Percentiles rank a stretch among this genome's conserved stretches.
These are phyloP conservation scores for Ascaphus truei DNA, from an alignment of 2,113 vertebrate genomes.

Conservation along the genomic window DNA sequence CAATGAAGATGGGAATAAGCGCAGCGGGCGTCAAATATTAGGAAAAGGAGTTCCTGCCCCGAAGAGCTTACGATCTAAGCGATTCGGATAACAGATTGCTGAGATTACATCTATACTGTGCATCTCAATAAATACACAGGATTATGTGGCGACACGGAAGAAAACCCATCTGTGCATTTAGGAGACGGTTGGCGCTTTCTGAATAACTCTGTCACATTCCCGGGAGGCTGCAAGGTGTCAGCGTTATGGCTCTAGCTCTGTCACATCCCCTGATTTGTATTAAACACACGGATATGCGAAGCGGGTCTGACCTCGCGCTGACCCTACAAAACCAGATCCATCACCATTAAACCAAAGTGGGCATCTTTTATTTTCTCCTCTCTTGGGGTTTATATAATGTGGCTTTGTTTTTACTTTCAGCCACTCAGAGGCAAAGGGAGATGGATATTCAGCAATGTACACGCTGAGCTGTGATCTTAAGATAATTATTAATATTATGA, in stretches of 20 bases:
- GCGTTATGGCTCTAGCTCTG: not conserved
- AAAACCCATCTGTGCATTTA: constrained; percentile 28
- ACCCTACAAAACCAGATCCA: constrained; percentile 3
- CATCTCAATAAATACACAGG: constrained; percentile 20
- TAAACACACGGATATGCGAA: not conserved
- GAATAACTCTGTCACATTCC: not conserved
- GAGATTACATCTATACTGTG: not conserved
- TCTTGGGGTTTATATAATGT: not conserved
- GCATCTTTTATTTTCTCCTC: not conserved
- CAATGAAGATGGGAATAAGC: too few species aligned
- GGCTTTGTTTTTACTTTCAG: not conserved
- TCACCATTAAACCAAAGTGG: constrained; percentile 8
- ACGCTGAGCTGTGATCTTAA: too few species aligned
- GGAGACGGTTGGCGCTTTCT: not conserved
- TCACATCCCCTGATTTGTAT: constrained; percentile 22
- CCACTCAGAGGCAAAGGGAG: not conserved
- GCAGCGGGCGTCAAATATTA: not conserved
- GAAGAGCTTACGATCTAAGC: not conserved
- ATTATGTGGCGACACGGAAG: constrained; percentile 17
- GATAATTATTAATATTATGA: too few species aligned
- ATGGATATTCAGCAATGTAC: constrained; percentile 2
- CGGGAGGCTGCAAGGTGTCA: constrained; percentile 27
- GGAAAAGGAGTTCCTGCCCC: not conserved
- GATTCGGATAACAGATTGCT: constrained; percentile 22
- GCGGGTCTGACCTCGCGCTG: not conserved